These are phyloP conservation scores for Batillaria attramentaria DNA, from an alignment of 1,140 invertebrate genomes.

Conservation along the genomic window DNA sequence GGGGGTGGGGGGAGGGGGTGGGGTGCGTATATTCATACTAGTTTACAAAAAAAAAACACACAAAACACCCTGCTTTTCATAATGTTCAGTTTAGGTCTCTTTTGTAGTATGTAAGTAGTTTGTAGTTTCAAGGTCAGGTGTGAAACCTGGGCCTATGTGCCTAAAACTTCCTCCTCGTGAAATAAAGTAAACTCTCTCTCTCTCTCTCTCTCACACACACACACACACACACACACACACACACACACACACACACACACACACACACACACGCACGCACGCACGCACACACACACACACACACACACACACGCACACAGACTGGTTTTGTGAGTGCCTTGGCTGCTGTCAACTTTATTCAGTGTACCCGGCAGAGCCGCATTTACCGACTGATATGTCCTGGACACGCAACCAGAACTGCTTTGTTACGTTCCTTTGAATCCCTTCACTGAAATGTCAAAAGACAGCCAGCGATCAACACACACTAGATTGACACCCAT, in stretches of 20 bases:
- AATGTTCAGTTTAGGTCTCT: not conserved
- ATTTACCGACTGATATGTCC: not conserved
- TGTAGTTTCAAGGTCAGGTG: too few species aligned
- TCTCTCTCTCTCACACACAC: not conserved
- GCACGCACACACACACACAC: not conserved
- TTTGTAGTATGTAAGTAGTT: too few species aligned
- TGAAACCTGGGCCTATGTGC: not conserved
- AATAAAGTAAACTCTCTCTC: too few species aligned
- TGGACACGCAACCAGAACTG: not conserved
- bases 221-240: conserved; percentile 1
- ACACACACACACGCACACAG: not conserved
- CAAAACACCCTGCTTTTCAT: not conserved
- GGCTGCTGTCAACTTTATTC: not conserved
- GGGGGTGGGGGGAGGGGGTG: too few species aligned
- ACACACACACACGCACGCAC: conserved; percentile 27
- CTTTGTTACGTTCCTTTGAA: too few species aligned
- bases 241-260: not conserved
- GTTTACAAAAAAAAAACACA: not conserved
- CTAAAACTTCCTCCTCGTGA: not conserved
- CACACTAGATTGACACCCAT: too few species aligned
- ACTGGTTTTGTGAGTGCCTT: too few species aligned
- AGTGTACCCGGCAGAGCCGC: not conserved
- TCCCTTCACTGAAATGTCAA: too few species aligned
- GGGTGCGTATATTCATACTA: too few species aligned
- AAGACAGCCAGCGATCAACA: not conserved